These are phyloP conservation scores for Dexiosoma caninum DNA, from an alignment of 2,888 invertebrate genomes.

Conservation along the genomic window DNA sequence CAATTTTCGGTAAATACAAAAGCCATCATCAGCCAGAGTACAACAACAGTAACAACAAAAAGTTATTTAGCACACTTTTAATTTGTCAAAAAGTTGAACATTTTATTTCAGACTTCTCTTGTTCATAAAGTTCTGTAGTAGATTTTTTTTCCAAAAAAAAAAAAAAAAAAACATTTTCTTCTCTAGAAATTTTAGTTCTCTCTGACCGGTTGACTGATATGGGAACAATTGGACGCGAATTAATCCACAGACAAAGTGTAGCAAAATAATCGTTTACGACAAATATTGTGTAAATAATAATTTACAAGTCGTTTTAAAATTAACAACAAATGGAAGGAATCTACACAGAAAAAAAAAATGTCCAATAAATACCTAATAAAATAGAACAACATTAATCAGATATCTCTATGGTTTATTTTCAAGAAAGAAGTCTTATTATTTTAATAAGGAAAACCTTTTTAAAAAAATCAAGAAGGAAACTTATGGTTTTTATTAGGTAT, in stretches of 20 bases:
- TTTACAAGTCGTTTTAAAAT: too few species aligned
- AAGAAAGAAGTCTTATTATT: too few species aligned
- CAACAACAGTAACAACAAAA: not conserved
- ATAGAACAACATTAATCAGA: too few species aligned
- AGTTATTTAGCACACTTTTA: not conserved
- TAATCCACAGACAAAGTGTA: not conserved
- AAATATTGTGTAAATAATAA: not conserved
- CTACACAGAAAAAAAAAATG: too few species aligned
- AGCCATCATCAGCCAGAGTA: not conserved
- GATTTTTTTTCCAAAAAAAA: not conserved
- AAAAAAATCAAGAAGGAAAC: too few species aligned
- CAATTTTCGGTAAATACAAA: not conserved
- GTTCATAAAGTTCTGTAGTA: not conserved
- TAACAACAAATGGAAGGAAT: too few species aligned
- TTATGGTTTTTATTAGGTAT: too few species aligned
- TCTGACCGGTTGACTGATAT: not conserved
- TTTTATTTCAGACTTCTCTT: slow-evolving; percentile 1
- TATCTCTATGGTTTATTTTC: too few species aligned
- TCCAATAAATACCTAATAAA: too few species aligned
- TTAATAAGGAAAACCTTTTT: too few species aligned
- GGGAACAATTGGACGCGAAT: not conserved
- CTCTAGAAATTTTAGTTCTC: not conserved
- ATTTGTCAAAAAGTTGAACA: slow-evolving; percentile 7
- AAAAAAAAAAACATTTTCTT: too few species aligned
- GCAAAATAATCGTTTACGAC: not conserved